Conservation (phyloP, 2,113 vertebrate genomes). For the Cebidichthys violaceus region DNA sequence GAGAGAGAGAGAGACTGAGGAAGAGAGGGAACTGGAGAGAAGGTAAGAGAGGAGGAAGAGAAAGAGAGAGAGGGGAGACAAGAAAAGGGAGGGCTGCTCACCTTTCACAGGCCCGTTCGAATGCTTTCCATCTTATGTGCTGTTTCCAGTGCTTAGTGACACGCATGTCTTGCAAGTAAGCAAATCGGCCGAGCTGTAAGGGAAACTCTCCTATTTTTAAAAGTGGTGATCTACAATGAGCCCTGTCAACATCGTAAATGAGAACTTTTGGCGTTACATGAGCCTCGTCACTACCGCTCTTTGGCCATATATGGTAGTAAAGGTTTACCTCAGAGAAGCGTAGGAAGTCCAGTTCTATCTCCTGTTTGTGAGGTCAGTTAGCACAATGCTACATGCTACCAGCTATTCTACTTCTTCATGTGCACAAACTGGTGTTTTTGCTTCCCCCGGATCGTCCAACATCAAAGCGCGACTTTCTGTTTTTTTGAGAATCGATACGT, state of each 20-base stretch:
- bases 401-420: too few species aligned
- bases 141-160: slow-evolving; percentile 61
- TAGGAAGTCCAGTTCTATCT: too few species aligned
- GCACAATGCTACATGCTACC: too few species aligned
- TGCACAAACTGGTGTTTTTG: too few species aligned
- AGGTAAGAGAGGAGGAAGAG: neutral
- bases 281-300: too few species aligned
- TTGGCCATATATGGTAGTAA: neutral
- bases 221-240: slow-evolving; percentile 31
- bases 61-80: slow-evolving; percentile 21
- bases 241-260: slow-evolving; percentile 25
- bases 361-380: too few species aligned
- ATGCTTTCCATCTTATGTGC: slow-evolving; percentile 76
- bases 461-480: too few species aligned
- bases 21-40: neutral
- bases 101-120: slow-evolving; percentile 66
- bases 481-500: too few species aligned
- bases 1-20: neutral
- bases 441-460: too few species aligned
- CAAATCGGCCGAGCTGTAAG: slow-evolving; percentile 1
- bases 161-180: slow-evolving; percentile 38
- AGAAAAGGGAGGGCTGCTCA: slow-evolving; percentile 55
- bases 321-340: neutral
- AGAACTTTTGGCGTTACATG: neutral
- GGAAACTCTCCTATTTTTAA: slow-evolving; percentile 51